These are phyloP conservation scores for Branchinecta sandiegonensis DNA, from an alignment of 2,888 invertebrate genomes.

Conservation along the genomic window DNA sequence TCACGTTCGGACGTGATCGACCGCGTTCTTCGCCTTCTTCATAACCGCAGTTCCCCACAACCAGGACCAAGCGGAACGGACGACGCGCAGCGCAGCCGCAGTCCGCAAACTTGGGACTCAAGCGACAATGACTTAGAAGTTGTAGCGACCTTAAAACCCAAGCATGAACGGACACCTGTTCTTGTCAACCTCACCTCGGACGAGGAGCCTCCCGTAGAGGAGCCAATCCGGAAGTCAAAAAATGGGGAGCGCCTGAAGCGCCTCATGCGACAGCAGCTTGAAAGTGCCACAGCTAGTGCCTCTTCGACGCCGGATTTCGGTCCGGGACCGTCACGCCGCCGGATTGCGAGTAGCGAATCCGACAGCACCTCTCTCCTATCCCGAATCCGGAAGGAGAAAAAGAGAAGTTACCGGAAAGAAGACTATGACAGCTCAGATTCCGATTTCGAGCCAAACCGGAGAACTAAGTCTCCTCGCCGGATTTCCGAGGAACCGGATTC, in stretches of 20 bases:
- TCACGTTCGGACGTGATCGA: neutral
- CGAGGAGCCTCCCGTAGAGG: neutral
- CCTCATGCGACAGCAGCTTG: slow-evolving; percentile 3
- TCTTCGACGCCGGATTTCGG: neutral
- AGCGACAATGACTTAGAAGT: neutral
- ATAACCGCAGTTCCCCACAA: neutral
- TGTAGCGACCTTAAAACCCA: neutral
- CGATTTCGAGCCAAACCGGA: slow-evolving; percentile 4
- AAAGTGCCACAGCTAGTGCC: neutral
- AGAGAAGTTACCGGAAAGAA: neutral
- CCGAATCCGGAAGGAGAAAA: neutral
- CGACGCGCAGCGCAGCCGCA: neutral
- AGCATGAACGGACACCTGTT: slow-evolving; percentile 7
- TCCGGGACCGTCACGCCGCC: neutral
- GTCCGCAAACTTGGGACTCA: neutral
- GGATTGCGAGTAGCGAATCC: neutral
- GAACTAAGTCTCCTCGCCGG: neutral
- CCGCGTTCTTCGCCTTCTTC: neutral
- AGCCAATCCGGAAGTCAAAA: neutral
- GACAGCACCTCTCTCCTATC: neutral
- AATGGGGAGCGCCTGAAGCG: neutral
- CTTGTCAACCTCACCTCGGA: neutral
- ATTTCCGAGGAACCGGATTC: neutral
- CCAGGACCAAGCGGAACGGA: neutral
- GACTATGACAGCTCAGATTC: slow-evolving; percentile 11